These are phyloP conservation scores for Muscina levida DNA, from an alignment of 2,888 invertebrate species.

Conservation along the genomic window DNA sequence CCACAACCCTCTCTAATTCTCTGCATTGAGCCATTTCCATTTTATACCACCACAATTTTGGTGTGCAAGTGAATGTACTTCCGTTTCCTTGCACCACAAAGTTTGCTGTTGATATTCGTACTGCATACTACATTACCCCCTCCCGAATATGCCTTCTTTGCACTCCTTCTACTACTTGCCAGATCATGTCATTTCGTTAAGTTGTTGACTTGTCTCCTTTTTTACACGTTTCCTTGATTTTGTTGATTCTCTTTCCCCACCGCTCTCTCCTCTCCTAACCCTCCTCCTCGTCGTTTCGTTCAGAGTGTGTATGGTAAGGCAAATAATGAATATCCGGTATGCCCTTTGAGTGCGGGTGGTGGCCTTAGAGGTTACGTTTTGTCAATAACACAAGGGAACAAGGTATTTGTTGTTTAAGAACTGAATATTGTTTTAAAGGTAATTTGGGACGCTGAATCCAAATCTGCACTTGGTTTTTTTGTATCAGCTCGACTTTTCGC, in stretches of 20 bases:
- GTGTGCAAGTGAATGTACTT: constrained; percentile 65
- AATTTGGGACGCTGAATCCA: too few relatives aligned
- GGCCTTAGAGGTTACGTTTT: constrained; percentile 49
- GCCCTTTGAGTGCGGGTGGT: constrained; percentile 2
- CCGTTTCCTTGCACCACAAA: constrained; percentile 58
- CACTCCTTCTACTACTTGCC: background rate
- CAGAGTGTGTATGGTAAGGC: constrained; percentile 43
- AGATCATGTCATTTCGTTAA: constrained; percentile 33
- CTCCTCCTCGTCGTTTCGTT: constrained; percentile 38
- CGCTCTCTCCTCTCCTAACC: constrained; percentile 10
- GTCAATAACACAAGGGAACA: too few relatives aligned
- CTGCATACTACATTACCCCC: constrained; percentile 42
- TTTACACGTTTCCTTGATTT: constrained; percentile 40
- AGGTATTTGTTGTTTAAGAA: too few relatives aligned
- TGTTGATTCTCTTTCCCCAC: constrained; percentile 7
- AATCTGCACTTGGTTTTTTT: too few relatives aligned
- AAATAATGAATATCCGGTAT: constrained; percentile 67
- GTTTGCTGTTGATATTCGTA: constrained; percentile 61
- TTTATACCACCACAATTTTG: constrained; percentile 11
- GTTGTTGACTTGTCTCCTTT: constrained; percentile 36
- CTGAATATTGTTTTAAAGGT: too few relatives aligned
- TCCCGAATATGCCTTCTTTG: constrained; percentile 15
- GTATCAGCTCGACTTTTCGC: too few relatives aligned
- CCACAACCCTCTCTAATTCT: background rate
- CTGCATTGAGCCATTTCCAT: background rate